Evolutionary conservation across 2,797 vertebrate species (phyloP), one percentile per base, ranked within the genome.

Genomic region (Taeniopygia guttata): DNA sequence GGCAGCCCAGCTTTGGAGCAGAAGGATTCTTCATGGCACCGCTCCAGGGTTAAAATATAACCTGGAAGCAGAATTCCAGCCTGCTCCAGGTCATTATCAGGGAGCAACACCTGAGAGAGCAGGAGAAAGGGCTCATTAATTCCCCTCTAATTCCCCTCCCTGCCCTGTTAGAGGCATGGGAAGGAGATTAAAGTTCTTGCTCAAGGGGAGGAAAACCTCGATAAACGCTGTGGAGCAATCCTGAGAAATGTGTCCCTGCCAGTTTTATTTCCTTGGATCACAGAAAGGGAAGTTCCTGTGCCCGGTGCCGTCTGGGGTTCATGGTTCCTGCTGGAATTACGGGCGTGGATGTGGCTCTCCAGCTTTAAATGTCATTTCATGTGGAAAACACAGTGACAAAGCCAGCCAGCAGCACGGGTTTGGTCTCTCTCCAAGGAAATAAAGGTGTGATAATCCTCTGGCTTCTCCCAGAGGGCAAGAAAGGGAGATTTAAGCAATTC

Each of bases 271-370:
- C 86, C 88, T 9, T 7, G 42, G 63, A 19, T 7, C 3, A 4
- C 19, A 2, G 4, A 1, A 3, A 76, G 49, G 67, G 87, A 69
- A 63, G 9, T 4, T 54, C 46, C 36, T 0, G 22, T 10, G 82
- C 52, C 52, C 0, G 4, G 16, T 25, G 58, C 10, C 38, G 13
- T 0, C 32, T 8, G 38, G 46, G 10, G 69, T 49, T 27, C 20
- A 1, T 1, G 3, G 2, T 2, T 36, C 15, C 18, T 36, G 72
- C 74, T 16, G 80, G 40, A 38, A 20, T 52, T 2, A 1, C 3
- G 0, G 1, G 3, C 1, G 1, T 1, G 58, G 66, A 16, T 1
- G 6, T 10, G 63, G 55, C 63, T 46, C 36, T 20, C 38, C 4
- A 11, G 60, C 48, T 46, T 58, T 4, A 0, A 40, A 18, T 2